phyloP scores from a whole-genome alignment of 2,888 invertebrate species.

The Amphipoea oculea region DNA sequence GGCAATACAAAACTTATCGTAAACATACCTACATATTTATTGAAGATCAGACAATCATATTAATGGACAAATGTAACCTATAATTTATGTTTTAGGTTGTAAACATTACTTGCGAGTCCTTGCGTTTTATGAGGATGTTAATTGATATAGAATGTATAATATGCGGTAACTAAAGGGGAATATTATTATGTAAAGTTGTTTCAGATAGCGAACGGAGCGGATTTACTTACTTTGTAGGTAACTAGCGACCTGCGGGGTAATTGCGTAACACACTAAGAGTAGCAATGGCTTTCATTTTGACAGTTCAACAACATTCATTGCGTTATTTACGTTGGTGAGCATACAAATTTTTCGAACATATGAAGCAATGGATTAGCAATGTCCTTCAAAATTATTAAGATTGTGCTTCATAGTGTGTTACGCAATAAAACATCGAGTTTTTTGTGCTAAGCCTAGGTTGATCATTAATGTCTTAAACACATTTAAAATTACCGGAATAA shows the following conservation, averaged over 20 bases:
- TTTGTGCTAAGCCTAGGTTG: neutral
- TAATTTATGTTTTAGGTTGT: constrained; percentile 58
- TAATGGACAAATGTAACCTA: constrained; percentile 43
- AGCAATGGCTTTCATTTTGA: neutral
- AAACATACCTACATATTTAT: constrained; percentile 65
- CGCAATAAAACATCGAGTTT: neutral
- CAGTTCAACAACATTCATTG: neutral
- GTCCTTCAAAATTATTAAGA: neutral
- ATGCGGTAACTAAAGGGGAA: constrained; percentile 3
- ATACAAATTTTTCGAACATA: neutral
- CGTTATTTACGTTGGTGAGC: too few species aligned
- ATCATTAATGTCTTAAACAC: neutral
- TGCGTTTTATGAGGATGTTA: constrained; percentile 45
- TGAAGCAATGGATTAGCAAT: neutral
- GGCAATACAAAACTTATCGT: constrained; percentile 39
- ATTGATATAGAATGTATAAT: constrained; percentile 33
- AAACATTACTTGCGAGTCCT: constrained; percentile 42
- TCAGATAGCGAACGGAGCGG: neutral
- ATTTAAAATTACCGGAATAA: neutral
- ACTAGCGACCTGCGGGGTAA: neutral
- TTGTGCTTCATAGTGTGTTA: too few species aligned
- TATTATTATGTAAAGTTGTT: neutral
- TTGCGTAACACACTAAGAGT: neutral
- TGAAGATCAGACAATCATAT: constrained; percentile 48
- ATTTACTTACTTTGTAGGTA: neutral